These are phyloP conservation scores for Andrena bucephala DNA, from an alignment of 2,888 invertebrate species.

Conservation along the genomic window DNA sequence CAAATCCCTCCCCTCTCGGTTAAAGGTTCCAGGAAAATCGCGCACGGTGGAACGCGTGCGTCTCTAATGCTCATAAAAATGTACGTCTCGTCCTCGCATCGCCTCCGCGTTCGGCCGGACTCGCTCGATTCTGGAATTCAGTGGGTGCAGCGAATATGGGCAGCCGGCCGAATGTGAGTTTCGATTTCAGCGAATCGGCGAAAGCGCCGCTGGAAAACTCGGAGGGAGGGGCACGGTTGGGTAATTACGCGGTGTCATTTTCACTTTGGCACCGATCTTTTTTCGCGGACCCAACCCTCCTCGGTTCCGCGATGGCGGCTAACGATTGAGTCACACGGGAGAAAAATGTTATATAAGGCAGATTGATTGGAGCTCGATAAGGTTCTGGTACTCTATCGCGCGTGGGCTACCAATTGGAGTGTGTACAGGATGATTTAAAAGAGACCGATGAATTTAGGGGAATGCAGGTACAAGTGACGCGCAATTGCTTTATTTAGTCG, in stretches of 20 bases:
- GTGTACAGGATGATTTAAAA: too few species aligned
- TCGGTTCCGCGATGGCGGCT: slow-evolving; percentile 3
- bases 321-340: not conserved
- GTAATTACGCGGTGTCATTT: slow-evolving; percentile 34
- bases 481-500: too few species aligned
- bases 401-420: not conserved
- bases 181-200: slow-evolving; percentile 63
- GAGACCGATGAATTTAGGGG: too few species aligned
- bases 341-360: not conserved
- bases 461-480: too few species aligned
- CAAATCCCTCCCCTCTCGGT: slow-evolving; percentile 57
- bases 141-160: slow-evolving; percentile 57
- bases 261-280: slow-evolving; percentile 21
- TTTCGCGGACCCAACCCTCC: not conserved
- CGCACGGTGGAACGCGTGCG: slow-evolving; percentile 61
- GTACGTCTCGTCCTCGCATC: slow-evolving; percentile 61
- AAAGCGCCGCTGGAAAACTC: slow-evolving; percentile 38
- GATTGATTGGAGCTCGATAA: not conserved
- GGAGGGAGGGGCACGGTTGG: not conserved
- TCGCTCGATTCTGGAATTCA: slow-evolving; percentile 68
- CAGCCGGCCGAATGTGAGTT: slow-evolving; percentile 54
- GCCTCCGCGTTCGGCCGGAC: slow-evolving; percentile 41
- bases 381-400: not conserved
- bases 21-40: slow-evolving; percentile 71
- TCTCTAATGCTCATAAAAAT: slow-evolving; percentile 59